phyloP scores from a whole-genome alignment of 1,140 invertebrate species.

The Caenorhabditis remanei region DNA sequence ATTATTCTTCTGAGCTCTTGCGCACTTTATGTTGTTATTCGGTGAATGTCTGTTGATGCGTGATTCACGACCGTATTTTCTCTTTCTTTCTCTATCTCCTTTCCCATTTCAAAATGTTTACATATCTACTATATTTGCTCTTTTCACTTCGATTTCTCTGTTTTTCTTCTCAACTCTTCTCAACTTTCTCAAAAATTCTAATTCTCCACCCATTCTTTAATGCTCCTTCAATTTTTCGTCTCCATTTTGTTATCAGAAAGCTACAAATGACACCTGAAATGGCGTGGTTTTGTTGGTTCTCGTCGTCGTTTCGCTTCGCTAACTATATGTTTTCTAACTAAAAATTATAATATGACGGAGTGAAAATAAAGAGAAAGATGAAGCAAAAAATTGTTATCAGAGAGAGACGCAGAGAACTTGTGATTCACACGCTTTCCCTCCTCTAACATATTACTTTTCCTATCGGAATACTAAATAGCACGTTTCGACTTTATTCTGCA shows the following conservation, averaged over 20 bases:
- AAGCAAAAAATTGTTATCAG: conserved; percentile 1
- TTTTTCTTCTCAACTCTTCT: conserved; percentile 38
- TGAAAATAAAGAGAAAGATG: neutral
- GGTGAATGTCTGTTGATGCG: conserved; percentile 27
- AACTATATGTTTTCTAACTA: conserved; percentile 48
- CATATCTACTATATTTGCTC: conserved; percentile 56
- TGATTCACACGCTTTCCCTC: conserved; percentile 48
- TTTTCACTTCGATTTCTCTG: conserved; percentile 39
- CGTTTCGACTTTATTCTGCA: neutral
- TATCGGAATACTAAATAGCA: neutral
- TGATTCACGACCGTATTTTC: conserved; percentile 54
- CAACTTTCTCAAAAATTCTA: conserved; percentile 2
- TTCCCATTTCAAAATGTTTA: conserved; percentile 43
- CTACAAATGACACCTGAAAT: conserved; percentile 6
- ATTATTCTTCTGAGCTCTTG: neutral
- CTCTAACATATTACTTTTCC: neutral
- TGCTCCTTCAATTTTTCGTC: neutral
- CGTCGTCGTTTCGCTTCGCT: neutral
- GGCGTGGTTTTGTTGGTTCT: conserved; percentile 17
- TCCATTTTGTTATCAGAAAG: neutral
- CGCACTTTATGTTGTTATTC: conserved; percentile 19
- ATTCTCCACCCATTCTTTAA: conserved; percentile 5
- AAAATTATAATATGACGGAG: conserved; percentile 40
- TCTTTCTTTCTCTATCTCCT: neutral
- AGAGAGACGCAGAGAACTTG: conserved; percentile 24